Evolutionary conservation across 2,888 invertebrate species (phyloP), one percentile per base, ranked within the genome.

Genomic region (Caenorhabditis japonica): DNA sequence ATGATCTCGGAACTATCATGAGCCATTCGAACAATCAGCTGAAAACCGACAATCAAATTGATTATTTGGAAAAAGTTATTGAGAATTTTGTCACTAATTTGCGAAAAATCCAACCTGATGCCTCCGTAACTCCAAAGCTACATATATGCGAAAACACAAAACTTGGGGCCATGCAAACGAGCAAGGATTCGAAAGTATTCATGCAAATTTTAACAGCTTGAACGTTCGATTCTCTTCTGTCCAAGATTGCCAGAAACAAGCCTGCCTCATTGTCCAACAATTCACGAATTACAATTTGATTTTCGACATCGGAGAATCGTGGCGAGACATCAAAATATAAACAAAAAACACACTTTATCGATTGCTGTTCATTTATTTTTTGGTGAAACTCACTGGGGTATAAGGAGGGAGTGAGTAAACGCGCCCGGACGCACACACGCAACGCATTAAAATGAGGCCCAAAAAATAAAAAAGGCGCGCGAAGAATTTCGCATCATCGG

Each of bases 1-100:
- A n/a, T 21, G 46, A 46, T n/a, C 15, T 46, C 8, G 23, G 27
- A 3, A n/a, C 27, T 15, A 13, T 46, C 13, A 46, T 46, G 46
- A 8, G 7, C 12, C 8, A 46, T 27, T 4, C 46, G 3, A n/a
- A 46, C 15, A 46, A 46, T 27, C n/a, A 21, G 10, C 10, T n/a
- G 23, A 46, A 46, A 15, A 27, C 46, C 2, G 46, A 46, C 15
- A 4, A 8, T n/a, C 27, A 46, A 27, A 46, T 46, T n/a, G 46
- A 46, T 12, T 23, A 46, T 3, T 8, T 46, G 1, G 21, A 23
- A 3, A 2, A 3, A 3, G 23, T 27, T 4, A 12, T 46, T 12
- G 15, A 27, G 1, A 10, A 27, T 1, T 15, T 46, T 3, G 25
- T 23, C 21, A 15, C 4, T n/a, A 2, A 2, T n/a, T 46, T 46